phyloP scores from a whole-genome alignment of 1,140 invertebrate genomes.

The Maniola jurtina region DNA sequence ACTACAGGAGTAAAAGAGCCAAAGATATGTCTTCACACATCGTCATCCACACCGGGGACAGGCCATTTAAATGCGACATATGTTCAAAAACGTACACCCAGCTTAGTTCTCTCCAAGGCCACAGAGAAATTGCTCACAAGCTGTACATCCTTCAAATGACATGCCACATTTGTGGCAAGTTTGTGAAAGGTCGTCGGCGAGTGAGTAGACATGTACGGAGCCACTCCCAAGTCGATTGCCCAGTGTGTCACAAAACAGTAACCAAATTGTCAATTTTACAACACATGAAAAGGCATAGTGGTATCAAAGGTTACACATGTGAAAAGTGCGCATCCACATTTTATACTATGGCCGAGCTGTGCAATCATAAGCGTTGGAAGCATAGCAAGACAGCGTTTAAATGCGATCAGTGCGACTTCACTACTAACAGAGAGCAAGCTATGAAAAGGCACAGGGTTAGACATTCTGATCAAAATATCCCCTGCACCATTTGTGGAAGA shows the following conservation, averaged over 20 bases:
- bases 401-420: constrained; percentile 58
- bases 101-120: constrained; percentile 43
- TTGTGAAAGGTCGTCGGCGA: constrained; percentile 44
- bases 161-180: constrained; percentile 59
- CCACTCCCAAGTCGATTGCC: constrained; percentile 47
- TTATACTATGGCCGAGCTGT: constrained; percentile 51
- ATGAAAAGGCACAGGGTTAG: constrained; percentile 45
- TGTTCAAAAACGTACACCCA: constrained; percentile 55
- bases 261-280: constrained; percentile 28
- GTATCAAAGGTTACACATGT: constrained; percentile 52
- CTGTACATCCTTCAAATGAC: constrained; percentile 46
- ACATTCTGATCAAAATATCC: constrained; percentile 47
- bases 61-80: constrained; percentile 48
- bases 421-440: constrained; percentile 24
- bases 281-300: constrained; percentile 57
- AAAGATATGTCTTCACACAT: constrained; percentile 57
- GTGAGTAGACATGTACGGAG: constrained; percentile 49
- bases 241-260: constrained; percentile 53
- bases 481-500: constrained; percentile 53
- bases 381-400: constrained; percentile 46
- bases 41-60: constrained; percentile 50
- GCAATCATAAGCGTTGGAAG: constrained; percentile 51
- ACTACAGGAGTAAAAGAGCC: constrained; percentile 42
- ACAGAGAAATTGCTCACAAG: constrained; percentile 50
- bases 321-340: constrained; percentile 55